Evolutionary conservation across 1,140 invertebrate genomes (phyloP), one percentile per base, ranked within the genome.

Genomic region (Geopemphigus sp.): DNA sequence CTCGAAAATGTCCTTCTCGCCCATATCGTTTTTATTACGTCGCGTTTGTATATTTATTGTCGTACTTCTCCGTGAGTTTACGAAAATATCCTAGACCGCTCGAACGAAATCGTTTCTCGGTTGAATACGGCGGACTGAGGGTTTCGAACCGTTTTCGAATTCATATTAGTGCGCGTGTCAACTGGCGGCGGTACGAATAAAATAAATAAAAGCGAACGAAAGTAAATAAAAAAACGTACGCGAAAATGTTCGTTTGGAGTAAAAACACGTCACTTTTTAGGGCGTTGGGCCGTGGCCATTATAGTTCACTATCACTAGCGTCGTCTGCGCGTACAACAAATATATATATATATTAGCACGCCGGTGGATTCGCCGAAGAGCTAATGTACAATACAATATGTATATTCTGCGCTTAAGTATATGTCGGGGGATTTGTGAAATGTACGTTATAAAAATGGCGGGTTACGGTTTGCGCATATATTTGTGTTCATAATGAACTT

Each of bases 1-100:
- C 19, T 66, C 26, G 11, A 63, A 64, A 64, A 19, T n/a, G 10
- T 64, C 61, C 29, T 15, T 64, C 32, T 32, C 29, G 32, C 29
- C 32, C 61, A 19, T 64, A 45, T 45, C 22, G 63, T 19, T 66
- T 45, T 66, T 66, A 66, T 66, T 66, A 66, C 32, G 39, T 45
- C 11, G 39, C 39, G 5, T 45, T 45, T 45, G 19, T 39, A n/a
- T 32, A 32, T n/a, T 64, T 64, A 11, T 64, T 39, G 59, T 15
- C 29, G 15, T 61, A 61, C n/a, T n/a, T n/a, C n/a, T 61, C 5
- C 1, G 19, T 45, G 11, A 1, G 26, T 61, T 0, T 19, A 19
- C 15, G 1, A 29, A 61, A 29, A 29, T 19, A 61, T 19, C 26
- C 26, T 26, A 61, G 24, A 61, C 22, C 5, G 1, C 1, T 26